Conservation (phyloP, 1,140 invertebrate species). For the Drosophila rhopaloa region DNA sequence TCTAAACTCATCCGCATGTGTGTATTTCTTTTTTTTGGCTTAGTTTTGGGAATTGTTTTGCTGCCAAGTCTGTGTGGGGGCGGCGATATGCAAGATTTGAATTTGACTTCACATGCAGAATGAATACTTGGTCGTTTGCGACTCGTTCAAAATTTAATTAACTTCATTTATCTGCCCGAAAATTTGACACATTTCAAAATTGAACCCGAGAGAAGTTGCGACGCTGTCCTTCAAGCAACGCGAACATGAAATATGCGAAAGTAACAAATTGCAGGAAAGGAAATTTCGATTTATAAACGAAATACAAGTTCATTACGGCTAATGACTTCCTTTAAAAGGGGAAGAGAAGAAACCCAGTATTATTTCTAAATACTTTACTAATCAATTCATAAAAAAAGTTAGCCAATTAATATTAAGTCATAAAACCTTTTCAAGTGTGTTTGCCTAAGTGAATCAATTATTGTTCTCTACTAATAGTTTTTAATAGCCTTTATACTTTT, state of each 20-base stretch:
- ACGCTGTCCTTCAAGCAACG: slow-evolving; percentile 10
- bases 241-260: background rate
- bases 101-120: slow-evolving; percentile 43
- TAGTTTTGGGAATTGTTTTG: slow-evolving; percentile 13
- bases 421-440: no score
- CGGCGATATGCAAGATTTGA: slow-evolving; percentile 80
- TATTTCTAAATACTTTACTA: no score
- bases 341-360: no score
- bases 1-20: slow-evolving; percentile 58
- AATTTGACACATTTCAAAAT: slow-evolving; percentile 57
- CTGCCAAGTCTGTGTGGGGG: slow-evolving; percentile 41
- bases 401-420: no score
- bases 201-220: slow-evolving; percentile 1
- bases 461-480: no score
- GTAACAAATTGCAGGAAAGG: background rate
- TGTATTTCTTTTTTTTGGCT: slow-evolving; percentile 7
- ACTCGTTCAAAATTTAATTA: slow-evolving; percentile 63
- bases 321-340: background rate
- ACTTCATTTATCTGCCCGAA: slow-evolving; percentile 54
- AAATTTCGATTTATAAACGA: slow-evolving; percentile 3
- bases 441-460: no score
- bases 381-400: no score
- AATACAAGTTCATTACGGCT: background rate
- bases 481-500: no score
- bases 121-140: slow-evolving; percentile 15